phyloP scores from a whole-genome alignment of 1,140 invertebrate genomes.

The Pomacea maculata region DNA sequence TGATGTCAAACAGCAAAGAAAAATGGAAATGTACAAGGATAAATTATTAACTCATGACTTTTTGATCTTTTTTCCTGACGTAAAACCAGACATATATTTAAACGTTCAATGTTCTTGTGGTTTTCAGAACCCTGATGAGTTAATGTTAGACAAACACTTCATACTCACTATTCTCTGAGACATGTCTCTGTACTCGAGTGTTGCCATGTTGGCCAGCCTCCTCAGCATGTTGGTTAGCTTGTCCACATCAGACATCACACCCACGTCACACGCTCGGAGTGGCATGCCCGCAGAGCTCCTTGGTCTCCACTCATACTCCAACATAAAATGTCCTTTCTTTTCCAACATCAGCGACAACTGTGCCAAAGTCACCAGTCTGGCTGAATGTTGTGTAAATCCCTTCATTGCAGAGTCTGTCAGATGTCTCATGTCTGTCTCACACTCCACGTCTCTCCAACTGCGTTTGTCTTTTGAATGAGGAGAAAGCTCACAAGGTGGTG shows the following conservation, averaged over 20 bases:
- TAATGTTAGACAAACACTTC: too few species aligned
- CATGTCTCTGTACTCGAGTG: constrained; percentile 55
- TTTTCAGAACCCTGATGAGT: too few species aligned
- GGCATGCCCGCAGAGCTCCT: not conserved
- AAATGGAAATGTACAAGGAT: too few species aligned
- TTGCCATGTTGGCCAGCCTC: constrained; percentile 54
- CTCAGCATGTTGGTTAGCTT: constrained; percentile 52
- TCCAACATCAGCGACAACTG: constrained; percentile 92
- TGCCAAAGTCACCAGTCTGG: constrained; percentile 82
- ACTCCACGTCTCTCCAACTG: constrained; percentile 1
- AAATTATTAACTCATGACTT: too few species aligned
- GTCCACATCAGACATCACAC: constrained; percentile 18
- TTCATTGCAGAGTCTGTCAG: constrained; percentile 67
- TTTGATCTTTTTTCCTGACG: too few species aligned
- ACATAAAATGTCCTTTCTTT: constrained; percentile 77
- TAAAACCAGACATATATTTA: too few species aligned
- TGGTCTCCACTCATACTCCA: constrained; percentile 83
- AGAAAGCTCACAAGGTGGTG: constrained; percentile 6
- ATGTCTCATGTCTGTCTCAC: constrained; percentile 18
- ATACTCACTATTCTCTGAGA: constrained; percentile 16
- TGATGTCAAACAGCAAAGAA: too few species aligned
- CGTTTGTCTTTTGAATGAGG: constrained; percentile 11
- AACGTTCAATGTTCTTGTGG: too few species aligned
- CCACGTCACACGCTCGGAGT: not conserved
- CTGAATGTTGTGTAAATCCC: constrained; percentile 82